A percentile compares a stretch with the other conserved stretches of the same genome.
These are phyloP conservation scores for Dione juno DNA, from an alignment of 2,888 invertebrate species.

Conservation along the genomic window DNA sequence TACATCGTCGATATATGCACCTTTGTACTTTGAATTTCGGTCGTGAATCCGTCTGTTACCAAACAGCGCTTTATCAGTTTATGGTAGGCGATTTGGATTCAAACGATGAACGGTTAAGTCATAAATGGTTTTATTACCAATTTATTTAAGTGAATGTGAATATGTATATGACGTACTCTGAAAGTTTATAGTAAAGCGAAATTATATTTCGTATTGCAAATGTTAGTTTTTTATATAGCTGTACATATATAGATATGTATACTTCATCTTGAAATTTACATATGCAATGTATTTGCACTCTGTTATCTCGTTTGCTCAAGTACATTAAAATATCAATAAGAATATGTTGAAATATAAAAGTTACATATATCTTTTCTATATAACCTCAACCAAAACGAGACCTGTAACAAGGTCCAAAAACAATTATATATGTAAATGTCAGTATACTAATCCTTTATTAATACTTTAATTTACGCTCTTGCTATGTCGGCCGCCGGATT, in stretches of 20 bases:
- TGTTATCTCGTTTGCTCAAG: neutral
- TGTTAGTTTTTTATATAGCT: neutral
- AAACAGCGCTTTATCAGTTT: conserved; percentile 2
- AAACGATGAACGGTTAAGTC: conserved; percentile 15
- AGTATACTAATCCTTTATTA: neutral
- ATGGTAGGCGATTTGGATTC: neutral
- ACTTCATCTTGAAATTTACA: neutral
- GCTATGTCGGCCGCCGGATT: neutral
- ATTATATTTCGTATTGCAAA: conserved; percentile 8
- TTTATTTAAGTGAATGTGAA: conserved; percentile 12
- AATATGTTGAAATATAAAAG: neutral
- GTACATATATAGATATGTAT: neutral
- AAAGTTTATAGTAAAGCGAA: neutral
- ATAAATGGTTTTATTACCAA: conserved; percentile 15
- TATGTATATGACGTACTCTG: neutral
- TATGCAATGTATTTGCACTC: neutral
- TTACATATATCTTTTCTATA: too few relatives aligned
- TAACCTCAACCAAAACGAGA: too few relatives aligned
- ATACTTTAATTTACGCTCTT: neutral
- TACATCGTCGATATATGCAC: conserved; percentile 53
- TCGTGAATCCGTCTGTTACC: conserved; percentile 36
- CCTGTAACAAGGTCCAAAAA: too few relatives aligned
- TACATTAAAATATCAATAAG: neutral
- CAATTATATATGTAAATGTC: neutral
- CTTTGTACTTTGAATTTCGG: conserved; percentile 41